Conservation (phyloP, 2,113 vertebrate species). For the Tautogolabrus adspersus region DNA sequence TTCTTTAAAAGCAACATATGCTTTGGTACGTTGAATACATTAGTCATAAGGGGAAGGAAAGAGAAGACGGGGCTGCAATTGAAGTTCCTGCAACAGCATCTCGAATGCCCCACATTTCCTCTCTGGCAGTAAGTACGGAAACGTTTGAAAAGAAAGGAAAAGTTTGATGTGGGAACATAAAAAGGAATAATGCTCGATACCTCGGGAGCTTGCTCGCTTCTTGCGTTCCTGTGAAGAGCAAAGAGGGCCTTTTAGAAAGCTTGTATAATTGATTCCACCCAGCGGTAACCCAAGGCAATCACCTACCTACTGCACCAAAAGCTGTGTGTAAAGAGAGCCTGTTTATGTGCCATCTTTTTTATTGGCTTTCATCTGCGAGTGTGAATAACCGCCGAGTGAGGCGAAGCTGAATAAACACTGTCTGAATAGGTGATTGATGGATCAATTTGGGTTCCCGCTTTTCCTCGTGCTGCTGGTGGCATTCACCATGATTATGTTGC, state of each 20-base stretch:
- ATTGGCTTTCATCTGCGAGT: slow-evolving; percentile 65
- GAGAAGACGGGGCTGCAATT: slow-evolving; percentile 21
- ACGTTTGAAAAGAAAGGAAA: slow-evolving; percentile 71
- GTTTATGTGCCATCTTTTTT: slow-evolving; percentile 50
- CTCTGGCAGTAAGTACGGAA: slow-evolving; percentile 55
- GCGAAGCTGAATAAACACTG: slow-evolving; percentile 75
- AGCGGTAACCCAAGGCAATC: slow-evolving; percentile 74
- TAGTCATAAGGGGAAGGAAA: slow-evolving; percentile 49
- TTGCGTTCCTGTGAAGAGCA: slow-evolving; percentile 63
- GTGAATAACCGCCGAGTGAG: slow-evolving; percentile 63
- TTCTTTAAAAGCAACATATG: slow-evolving; percentile 58
- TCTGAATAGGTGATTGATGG: slow-evolving; percentile 74
- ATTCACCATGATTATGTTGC: slow-evolving; percentile 70
- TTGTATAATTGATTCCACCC: slow-evolving; percentile 77
- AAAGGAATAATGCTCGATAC: slow-evolving; percentile 64
- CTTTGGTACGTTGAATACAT: slow-evolving; percentile 59
- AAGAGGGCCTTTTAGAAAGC: slow-evolving; percentile 72
- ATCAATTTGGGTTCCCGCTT: slow-evolving; percentile 66
- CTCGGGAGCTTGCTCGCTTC: slow-evolving; percentile 57
- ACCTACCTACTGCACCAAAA: slow-evolving; percentile 58
- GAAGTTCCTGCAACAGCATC: slow-evolving; percentile 68
- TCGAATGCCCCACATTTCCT: slow-evolving; percentile 69
- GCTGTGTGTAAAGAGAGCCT: slow-evolving; percentile 48
- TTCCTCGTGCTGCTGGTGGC: slow-evolving; percentile 54
- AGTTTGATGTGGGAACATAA: slow-evolving; percentile 74